Conservation (phyloP, 2,113 vertebrate genomes). For the Cavia porcellus region DNA sequence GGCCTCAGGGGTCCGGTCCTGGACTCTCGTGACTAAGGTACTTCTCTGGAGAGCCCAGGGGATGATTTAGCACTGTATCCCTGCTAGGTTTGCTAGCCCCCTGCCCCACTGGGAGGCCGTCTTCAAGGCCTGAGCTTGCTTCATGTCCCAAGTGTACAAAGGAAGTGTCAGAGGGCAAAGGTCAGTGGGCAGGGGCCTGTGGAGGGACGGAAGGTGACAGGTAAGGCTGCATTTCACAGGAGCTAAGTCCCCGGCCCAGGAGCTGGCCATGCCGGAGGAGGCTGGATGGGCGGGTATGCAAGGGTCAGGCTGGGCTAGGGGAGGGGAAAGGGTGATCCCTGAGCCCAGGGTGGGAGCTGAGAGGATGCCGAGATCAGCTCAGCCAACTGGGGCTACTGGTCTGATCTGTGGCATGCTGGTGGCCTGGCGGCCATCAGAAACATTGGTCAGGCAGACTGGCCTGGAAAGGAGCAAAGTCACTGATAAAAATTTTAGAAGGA, state of each 20-base stretch:
- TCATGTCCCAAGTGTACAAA: neutral
- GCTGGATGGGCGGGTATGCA: neutral
- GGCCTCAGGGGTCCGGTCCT: neutral
- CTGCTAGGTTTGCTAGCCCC: neutral
- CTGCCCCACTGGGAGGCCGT: neutral
- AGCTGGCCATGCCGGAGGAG: too few relatives aligned
- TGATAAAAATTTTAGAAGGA: neutral
- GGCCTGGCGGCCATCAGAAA: neutral
- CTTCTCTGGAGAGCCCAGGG: neutral
- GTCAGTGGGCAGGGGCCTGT: neutral
- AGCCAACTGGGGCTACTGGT: neutral
- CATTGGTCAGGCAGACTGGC: neutral
- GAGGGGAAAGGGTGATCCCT: accelerated
- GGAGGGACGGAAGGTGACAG: accelerated
- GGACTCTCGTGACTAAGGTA: accelerated
- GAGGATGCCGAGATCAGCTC: neutral
- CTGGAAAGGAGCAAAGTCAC: neutral
- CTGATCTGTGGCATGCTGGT: neutral
- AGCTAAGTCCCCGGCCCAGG: too few relatives aligned
- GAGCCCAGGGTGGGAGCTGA: neutral
- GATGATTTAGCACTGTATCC: neutral
- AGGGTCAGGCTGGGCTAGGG: neutral
- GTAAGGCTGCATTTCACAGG: neutral
- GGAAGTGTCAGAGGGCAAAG: neutral
- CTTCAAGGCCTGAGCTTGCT: neutral